Percentiles rank a stretch among this genome's conserved stretches.
Conservation (phyloP, 2,797 vertebrate genomes). For the Avahi laniger region DNA sequence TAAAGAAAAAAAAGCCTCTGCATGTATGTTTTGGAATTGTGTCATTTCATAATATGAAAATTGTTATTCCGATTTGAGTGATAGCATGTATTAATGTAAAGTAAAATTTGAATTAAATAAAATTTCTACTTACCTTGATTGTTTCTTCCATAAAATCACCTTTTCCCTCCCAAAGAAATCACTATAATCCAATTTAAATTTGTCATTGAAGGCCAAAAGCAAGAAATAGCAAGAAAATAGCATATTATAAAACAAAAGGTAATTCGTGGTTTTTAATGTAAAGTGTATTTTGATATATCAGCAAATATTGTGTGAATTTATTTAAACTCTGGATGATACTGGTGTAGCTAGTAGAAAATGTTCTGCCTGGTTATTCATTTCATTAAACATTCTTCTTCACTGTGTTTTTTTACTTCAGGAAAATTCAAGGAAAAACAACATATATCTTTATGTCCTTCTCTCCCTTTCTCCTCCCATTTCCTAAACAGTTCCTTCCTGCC, state of each 20-base stretch:
- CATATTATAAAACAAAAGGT: background rate
- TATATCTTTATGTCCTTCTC: background rate
- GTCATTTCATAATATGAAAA: background rate
- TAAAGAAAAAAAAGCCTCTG: background rate
- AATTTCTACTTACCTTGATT: background rate
- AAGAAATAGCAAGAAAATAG: background rate
- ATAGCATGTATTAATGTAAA: background rate
- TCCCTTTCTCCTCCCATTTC: background rate
- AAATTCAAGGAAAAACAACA: background rate
- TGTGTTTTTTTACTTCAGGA: background rate
- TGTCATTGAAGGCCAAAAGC: background rate
- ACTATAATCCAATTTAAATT: background rate
- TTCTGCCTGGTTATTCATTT: background rate
- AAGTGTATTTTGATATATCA: background rate
- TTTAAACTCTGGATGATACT: background rate
- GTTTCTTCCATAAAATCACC: slow-evolving; percentile 20
- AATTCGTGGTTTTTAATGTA: background rate
- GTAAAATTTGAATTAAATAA: slow-evolving; percentile 37
- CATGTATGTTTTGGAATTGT: background rate
- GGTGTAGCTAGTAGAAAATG: background rate
- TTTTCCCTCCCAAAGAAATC: background rate
- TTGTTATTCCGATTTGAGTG: background rate
- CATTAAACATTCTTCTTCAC: background rate
- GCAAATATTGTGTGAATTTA: background rate
- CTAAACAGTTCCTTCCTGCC: background rate